Conservation (phyloP, 1,140 invertebrate species). For the Achatina immaculata region DNA sequence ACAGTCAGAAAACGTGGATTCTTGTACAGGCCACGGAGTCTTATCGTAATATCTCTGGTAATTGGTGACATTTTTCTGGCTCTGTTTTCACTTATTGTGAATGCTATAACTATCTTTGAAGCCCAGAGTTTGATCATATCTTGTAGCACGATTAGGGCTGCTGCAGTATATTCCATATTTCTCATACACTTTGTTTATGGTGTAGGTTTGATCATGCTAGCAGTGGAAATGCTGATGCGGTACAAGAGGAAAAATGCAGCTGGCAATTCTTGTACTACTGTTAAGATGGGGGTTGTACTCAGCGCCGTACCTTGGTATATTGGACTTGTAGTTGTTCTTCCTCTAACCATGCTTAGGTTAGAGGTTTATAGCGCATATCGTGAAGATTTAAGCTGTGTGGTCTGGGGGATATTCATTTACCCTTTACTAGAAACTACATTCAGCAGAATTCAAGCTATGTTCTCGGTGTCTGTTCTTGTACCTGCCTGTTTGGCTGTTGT, state of each 20-base stretch:
- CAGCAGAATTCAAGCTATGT: background rate
- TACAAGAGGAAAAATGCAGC: background rate
- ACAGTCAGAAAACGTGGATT: background rate
- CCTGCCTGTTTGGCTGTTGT: background rate
- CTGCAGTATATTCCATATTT: background rate
- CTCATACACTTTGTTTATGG: slow-evolving; percentile 13
- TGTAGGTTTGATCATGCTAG: background rate
- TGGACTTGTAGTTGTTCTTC: background rate
- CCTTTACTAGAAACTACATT: background rate
- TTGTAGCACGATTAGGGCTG: background rate
- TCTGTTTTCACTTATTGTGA: background rate
- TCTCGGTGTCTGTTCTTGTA: background rate
- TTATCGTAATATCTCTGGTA: background rate
- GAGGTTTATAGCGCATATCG: background rate
- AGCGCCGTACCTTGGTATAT: background rate
- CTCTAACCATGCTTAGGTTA: background rate
- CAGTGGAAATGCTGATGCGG: background rate
- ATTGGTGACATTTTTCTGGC: slow-evolving; percentile 16
- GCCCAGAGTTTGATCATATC: background rate
- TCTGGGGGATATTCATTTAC: background rate
- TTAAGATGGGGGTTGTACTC: background rate
- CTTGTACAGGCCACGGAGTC: background rate
- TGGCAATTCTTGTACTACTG: background rate
- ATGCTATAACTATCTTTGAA: background rate
- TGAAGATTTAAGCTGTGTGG: no score